phyloP scores from a whole-genome alignment of 2,797 vertebrate species.

The Yasuhikotakia modesta region DNA sequence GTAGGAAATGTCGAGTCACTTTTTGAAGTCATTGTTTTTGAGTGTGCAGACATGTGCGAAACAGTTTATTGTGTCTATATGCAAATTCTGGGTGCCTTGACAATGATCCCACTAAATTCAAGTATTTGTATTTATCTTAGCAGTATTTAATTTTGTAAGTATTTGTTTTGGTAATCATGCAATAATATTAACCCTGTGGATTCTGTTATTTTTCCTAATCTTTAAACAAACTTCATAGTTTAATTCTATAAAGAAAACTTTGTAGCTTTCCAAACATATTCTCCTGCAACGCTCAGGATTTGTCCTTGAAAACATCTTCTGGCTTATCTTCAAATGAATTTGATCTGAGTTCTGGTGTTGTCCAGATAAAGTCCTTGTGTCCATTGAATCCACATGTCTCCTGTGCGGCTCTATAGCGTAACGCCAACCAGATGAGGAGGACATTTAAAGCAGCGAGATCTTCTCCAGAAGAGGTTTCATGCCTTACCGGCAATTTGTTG shows the following conservation, averaged over 20 bases:
- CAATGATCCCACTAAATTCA: neutral
- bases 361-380: constrained; percentile 38
- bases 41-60: constrained; percentile 32
- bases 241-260: neutral
- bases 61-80: constrained; percentile 35
- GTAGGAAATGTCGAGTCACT: no score
- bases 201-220: neutral
- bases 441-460: constrained; percentile 53
- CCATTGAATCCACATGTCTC: constrained; percentile 61
- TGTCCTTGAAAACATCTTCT: constrained; percentile 43
- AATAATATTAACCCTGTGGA: neutral
- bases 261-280: neutral
- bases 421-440: constrained; percentile 74
- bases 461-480: constrained; percentile 70
- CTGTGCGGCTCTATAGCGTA: constrained; percentile 65
- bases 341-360: neutral
- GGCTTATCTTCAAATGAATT: constrained; percentile 13
- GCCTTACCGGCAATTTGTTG: constrained; percentile 75
- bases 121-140: neutral
- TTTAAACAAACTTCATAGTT: neutral
- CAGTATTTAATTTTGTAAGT: neutral
- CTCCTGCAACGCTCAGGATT: constrained; percentile 4
- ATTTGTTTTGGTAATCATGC: no score
- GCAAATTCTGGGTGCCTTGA: neutral
- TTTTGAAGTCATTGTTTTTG: no score